A percentile compares a stretch with the other conserved stretches of the same genome.
phyloP scores from a whole-genome alignment of 53 echinoderm and acorn worm genomes.

The Echinometra lucunter region DNA sequence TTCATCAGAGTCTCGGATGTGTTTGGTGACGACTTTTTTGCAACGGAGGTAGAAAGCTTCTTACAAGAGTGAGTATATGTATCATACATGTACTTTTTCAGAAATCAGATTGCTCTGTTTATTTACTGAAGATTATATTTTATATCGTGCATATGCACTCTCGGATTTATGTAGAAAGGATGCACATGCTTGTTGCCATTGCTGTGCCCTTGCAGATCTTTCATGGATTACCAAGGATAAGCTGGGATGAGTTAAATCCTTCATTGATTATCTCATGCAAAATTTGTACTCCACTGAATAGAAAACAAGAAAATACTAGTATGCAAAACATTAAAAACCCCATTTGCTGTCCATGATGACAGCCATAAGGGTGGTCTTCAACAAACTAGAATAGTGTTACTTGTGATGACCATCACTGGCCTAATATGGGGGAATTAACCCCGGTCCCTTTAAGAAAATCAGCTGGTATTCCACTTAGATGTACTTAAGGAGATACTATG shows the following conservation, averaged over 20 bases:
- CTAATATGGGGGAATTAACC: background rate
- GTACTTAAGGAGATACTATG: slow-evolving; percentile 6
- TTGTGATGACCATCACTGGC: background rate
- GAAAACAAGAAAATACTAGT: background rate
- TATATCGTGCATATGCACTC: background rate
- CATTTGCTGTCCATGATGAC: too few relatives aligned
- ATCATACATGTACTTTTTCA: background rate
- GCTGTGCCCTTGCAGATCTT: background rate
- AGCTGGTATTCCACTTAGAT: background rate
- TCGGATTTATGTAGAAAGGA: background rate
- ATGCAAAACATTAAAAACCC: background rate
- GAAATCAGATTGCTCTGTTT: background rate
- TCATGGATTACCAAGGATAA: background rate
- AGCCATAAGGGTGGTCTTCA: background rate
- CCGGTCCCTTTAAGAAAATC: background rate
- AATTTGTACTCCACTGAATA: background rate
- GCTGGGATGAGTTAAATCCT: background rate
- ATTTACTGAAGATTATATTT: background rate
- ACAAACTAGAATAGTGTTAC: background rate
- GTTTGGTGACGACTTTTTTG: slow-evolving; percentile 95
- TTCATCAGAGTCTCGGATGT: slow-evolving; percentile 95
- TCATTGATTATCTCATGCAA: background rate
- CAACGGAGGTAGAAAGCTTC: slow-evolving; percentile 89
- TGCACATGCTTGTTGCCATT: background rate
- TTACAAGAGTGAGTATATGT: slow-evolving; percentile 93